These are phyloP conservation scores for Cuculus canorus DNA, from an alignment of 2,797 vertebrate species.

Conservation along the genomic window DNA sequence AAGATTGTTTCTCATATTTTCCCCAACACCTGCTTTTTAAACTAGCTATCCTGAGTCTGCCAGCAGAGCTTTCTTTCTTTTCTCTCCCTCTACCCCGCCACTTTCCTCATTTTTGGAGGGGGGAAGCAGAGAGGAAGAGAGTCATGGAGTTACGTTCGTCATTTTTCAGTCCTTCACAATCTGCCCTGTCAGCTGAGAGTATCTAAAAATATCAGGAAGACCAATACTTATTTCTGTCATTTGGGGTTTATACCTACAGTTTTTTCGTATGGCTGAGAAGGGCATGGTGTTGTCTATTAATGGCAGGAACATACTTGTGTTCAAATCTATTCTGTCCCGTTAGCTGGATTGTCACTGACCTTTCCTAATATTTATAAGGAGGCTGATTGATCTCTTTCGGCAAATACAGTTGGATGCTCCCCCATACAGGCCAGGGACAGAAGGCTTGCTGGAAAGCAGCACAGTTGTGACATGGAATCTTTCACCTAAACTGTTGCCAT, in stretches of 20 bases:
- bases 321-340: not conserved
- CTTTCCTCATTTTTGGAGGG: not conserved
- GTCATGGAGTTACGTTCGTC: constrained; percentile 56
- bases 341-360: not conserved
- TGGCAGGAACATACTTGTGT: not conserved
- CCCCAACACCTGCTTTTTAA: constrained; percentile 68
- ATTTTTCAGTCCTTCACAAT: constrained; percentile 64
- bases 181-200: constrained; percentile 62
- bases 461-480: not conserved
- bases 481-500: not conserved
- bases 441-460: not conserved
- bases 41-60: constrained; percentile 45
- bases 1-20: constrained; percentile 68
- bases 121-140: not conserved
- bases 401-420: not conserved
- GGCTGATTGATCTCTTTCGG: not conserved
- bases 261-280: constrained; percentile 17
- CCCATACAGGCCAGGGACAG: not conserved
- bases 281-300: not conserved
- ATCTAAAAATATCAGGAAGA: constrained; percentile 70
- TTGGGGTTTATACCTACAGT: not conserved
- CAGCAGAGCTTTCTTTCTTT: constrained; percentile 55
- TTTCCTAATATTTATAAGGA: not conserved
- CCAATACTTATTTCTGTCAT: constrained; percentile 53
- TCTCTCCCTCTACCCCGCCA: not conserved